Evolutionary conservation across 2,888 invertebrate species (phyloP), one percentile per base, ranked within the genome.

Genomic region (Seira musarum): DNA sequence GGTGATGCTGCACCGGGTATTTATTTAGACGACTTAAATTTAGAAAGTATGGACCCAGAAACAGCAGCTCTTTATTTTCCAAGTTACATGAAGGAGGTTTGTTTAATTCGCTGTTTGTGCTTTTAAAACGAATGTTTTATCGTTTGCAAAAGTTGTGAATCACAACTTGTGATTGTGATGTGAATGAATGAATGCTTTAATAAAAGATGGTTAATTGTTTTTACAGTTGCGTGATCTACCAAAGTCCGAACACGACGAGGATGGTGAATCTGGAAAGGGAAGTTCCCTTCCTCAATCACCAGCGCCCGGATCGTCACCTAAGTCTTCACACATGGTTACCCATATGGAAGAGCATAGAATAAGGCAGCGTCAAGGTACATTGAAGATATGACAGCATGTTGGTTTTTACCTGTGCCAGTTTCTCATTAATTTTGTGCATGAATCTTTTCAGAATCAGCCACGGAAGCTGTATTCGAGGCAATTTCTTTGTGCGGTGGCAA

Each of bases 191-290:
- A n/a, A n/a, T n/a, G n/a, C n/a, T n/a, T n/a, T n/a, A n/a, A n/a
- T n/a, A n/a, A n/a, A n/a, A n/a, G n/a, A n/a, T n/a, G n/a, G n/a
- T n/a, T 82, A 77, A 82, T 85, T 85, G 78, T 68, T 46, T 46
- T 35, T 66, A 17, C 46, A 81, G 68, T 21, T 80, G 25, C 30
- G 80, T 30, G 80, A 80, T 60, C 17, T 53, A 10, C 80, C 83
- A 2, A 83, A 83, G 40, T 21, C 74, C 1, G 85, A 86, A 3
- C 88, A 94, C 82, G 97, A 97, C 87, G 96, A 96, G 89, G 98
- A 98, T 90, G 94, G 94, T 85, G 98, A 98, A 90, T 97, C 97
- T 82, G 98, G 98, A 83, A 97, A 97, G 89, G 98, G 98, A 60
- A 95, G 96, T 53, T 98, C 98, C 70, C 90, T 98, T 87, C 96